These are phyloP conservation scores for Leptopilina clavipes DNA, from an alignment of 1,140 invertebrate species.

Conservation along the genomic window DNA sequence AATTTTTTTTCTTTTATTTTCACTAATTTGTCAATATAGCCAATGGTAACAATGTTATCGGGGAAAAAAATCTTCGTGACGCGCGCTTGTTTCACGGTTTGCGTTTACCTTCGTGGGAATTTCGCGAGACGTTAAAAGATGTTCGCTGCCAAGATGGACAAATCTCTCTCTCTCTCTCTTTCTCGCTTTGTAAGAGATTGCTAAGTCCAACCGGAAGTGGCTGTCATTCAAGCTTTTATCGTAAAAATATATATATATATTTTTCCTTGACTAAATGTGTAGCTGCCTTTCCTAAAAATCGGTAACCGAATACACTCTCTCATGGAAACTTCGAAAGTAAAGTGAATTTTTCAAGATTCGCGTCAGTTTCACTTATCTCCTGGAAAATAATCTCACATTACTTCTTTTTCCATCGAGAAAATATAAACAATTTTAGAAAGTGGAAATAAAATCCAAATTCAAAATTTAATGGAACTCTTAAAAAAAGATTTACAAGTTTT, in stretches of 20 bases:
- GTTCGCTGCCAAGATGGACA: conserved; percentile 10
- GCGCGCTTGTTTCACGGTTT: background rate
- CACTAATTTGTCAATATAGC: conserved; percentile 25
- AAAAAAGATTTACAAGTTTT: too few species aligned
- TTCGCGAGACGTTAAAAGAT: background rate
- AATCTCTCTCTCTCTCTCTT: conserved; percentile 11
- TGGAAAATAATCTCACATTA: conserved; percentile 63
- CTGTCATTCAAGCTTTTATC: conserved; percentile 56
- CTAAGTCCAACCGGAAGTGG: conserved; percentile 51
- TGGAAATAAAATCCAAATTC: background rate
- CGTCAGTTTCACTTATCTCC: conserved; percentile 60
- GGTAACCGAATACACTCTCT: conserved; percentile 62
- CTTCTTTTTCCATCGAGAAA: conserved; percentile 51
- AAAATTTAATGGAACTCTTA: too few species aligned
- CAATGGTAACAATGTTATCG: conserved; percentile 22
- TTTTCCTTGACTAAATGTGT: conserved; percentile 41
- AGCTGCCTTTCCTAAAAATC: conserved; percentile 56
- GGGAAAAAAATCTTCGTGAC: background rate
- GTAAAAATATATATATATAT: conserved; percentile 50
- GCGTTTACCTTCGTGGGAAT: conserved; percentile 16
- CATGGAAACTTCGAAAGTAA: background rate
- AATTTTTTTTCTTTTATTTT: conserved; percentile 4
- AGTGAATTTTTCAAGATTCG: conserved; percentile 53
- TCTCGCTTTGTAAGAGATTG: background rate
- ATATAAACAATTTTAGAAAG: background rate